Evolutionary conservation across 2,113 vertebrate species (phyloP).

Genomic region (Ameiurus melas): DNA sequence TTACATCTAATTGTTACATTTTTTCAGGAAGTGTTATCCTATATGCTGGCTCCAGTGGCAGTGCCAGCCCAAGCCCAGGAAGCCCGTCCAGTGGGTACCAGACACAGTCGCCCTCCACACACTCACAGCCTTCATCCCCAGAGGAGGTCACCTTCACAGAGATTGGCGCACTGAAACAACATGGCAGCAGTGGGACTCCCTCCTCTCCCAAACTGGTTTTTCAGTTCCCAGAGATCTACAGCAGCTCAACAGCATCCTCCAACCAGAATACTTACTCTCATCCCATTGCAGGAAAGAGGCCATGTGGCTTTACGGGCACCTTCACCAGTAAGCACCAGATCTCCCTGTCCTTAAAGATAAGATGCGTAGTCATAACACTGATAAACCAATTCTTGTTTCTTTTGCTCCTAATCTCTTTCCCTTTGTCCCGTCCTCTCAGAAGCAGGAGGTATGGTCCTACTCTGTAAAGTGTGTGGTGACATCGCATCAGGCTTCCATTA

Average conservation of each 20-base stretch:
- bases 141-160: constrained; percentile 77
- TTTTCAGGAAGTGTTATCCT: constrained; percentile 71
- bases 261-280: constrained; percentile 67
- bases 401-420: constrained; percentile 20
- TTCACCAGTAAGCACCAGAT: constrained; percentile 71
- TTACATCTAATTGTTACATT: background rate
- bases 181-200: constrained; percentile 50
- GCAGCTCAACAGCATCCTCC: constrained; percentile 51
- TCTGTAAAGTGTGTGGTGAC: constrained; percentile 82
- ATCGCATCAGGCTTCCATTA: constrained; percentile 81
- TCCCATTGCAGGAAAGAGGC: constrained; percentile 69
- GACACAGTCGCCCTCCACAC: constrained; percentile 75
- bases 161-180: constrained; percentile 68
- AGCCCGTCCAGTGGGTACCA: constrained; percentile 80
- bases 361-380: background rate
- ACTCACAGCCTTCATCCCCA: constrained; percentile 79
- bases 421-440: constrained; percentile 59
- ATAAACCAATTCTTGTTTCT: background rate
- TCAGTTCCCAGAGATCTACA: constrained; percentile 76
- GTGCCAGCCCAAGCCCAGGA: constrained; percentile 72
- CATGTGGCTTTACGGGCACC: constrained; percentile 67
- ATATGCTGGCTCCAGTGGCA: constrained; percentile 73
- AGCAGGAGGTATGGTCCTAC: constrained; percentile 78
- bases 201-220: constrained; percentile 73
- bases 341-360: constrained; percentile 10